Conservation (phyloP, 2,113 vertebrate species). For the Eonycteris spelaea region DNA sequence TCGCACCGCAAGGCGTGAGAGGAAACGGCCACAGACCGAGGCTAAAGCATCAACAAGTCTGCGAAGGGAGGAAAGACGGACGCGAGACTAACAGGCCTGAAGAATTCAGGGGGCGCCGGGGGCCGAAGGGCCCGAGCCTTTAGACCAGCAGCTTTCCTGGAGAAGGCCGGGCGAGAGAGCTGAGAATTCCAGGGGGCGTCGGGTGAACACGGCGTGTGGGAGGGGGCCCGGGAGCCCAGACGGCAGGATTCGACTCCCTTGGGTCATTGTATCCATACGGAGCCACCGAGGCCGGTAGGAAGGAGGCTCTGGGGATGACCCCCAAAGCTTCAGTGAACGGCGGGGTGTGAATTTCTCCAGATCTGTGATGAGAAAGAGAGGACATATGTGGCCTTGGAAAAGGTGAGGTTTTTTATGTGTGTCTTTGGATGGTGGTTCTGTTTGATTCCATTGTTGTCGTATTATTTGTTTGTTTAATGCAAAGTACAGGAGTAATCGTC, state of each 20-base stretch:
- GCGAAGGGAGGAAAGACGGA: background rate
- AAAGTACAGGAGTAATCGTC: background rate
- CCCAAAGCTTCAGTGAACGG: background rate
- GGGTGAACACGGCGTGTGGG: background rate
- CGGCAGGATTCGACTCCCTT: too few species aligned
- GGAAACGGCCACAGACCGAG: rapidly evolving
- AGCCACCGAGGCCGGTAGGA: background rate
- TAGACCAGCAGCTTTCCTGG: background rate
- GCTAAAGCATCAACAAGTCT: background rate
- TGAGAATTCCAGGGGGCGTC: background rate
- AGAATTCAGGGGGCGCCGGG: rapidly evolving
- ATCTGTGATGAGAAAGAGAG: background rate
- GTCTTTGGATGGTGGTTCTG: background rate
- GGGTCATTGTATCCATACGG: background rate
- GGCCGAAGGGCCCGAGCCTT: background rate
- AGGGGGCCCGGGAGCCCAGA: background rate
- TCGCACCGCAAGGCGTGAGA: rapidly evolving
- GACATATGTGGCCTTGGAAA: rapidly evolving
- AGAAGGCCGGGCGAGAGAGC: background rate
- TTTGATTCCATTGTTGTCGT: background rate
- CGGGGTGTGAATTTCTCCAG: background rate
- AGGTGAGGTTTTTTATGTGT: background rate
- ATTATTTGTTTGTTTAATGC: background rate
- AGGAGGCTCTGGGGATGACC: background rate
- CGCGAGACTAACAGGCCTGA: too few species aligned